Evolutionary conservation across 2,888 invertebrate genomes (phyloP).

Genomic region (Dyspetes luteomarginatus): DNA sequence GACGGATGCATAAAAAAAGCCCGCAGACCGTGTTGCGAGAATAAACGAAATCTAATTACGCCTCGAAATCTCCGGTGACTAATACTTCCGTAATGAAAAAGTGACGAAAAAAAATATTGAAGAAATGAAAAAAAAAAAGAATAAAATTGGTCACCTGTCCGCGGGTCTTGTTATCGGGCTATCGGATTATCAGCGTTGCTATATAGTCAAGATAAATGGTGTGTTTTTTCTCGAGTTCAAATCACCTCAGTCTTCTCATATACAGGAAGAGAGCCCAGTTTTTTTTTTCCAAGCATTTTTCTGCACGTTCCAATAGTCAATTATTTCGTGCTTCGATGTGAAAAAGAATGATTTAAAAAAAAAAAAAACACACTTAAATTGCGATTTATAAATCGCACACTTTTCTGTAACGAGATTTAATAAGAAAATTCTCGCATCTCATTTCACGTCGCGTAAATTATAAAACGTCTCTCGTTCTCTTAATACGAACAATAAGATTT

Average conservation of each 20-base stretch:
- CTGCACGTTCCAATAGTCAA: not conserved
- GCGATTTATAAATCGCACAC: too few species aligned
- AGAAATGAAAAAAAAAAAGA: slow-evolving; percentile 21
- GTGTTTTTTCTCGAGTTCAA: slow-evolving; percentile 17
- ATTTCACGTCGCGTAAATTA: too few species aligned
- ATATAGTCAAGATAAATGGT: slow-evolving; percentile 53
- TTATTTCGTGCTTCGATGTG: not conserved
- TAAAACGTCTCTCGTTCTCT: too few species aligned
- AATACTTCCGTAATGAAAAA: slow-evolving; percentile 35
- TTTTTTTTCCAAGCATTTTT: not conserved
- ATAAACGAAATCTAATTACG: not conserved
- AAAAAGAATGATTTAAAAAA: too few species aligned
- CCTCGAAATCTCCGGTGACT: slow-evolving; percentile 33
- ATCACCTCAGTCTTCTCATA: slow-evolving; percentile 41
- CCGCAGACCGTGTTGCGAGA: not conserved
- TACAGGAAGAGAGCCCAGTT: not conserved
- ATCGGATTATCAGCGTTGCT: slow-evolving; percentile 60
- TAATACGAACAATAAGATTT: not conserved
- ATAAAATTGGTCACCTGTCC: slow-evolving; percentile 23
- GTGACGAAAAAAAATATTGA: slow-evolving; percentile 14
- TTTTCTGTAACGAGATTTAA: too few species aligned
- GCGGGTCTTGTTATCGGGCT: slow-evolving; percentile 44
- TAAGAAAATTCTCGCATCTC: too few species aligned
- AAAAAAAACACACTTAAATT: too few species aligned
- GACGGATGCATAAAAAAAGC: not conserved